phyloP scores from a whole-genome alignment of 2,797 vertebrate genomes.

The Cryptoprocta ferox region DNA sequence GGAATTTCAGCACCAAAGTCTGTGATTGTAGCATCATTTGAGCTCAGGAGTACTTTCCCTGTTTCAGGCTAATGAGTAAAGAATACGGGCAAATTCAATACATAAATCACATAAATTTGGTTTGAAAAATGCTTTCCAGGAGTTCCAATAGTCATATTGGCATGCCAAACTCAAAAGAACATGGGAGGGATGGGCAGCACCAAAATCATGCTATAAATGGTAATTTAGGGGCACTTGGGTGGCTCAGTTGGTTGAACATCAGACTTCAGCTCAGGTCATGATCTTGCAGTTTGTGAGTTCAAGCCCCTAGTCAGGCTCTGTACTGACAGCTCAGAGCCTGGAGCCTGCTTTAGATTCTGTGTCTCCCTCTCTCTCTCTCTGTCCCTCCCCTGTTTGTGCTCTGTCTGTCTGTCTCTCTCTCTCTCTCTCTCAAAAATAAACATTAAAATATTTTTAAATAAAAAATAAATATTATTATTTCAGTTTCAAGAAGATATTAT shows the following conservation, averaged over 20 bases:
- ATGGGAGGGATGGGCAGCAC: neutral
- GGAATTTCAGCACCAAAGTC: neutral
- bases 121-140: constrained; percentile 13
- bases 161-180: neutral
- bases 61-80: neutral
- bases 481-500: constrained; percentile 36
- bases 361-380: no score
- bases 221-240: neutral
- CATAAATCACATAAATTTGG: neutral
- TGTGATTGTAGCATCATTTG: neutral
- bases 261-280: no score
- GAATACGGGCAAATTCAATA: neutral
- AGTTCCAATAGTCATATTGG: neutral
- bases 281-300: no score
- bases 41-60: neutral
- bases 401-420: no score
- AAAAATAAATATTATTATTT: neutral
- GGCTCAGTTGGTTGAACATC: no score
- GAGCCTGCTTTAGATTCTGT: no score
- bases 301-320: no score
- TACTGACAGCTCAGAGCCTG: no score
- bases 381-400: no score
- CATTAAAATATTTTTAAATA: no score
- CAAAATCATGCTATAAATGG: neutral
- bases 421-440: no score